Conservation (phyloP, 2,797 vertebrate species). For the Percopsis omiscomaycus region DNA sequence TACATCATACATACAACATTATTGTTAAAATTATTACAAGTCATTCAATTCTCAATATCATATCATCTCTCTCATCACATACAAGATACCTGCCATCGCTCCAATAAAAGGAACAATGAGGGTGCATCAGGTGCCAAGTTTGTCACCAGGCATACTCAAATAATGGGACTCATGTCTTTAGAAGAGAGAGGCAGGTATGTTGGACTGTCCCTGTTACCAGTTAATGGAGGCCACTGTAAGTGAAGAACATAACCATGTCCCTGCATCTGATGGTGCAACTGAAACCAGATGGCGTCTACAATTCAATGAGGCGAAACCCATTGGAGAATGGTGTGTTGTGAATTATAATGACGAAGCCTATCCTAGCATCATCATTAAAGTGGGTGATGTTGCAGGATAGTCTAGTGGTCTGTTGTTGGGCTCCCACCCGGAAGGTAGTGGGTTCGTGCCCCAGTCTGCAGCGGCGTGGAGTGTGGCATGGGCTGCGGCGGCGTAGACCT, state of each 20-base stretch:
- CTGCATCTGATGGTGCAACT: not conserved
- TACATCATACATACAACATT: not conserved
- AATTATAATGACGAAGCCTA: slow-evolving; percentile 17
- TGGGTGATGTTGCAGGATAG: too few relatives aligned
- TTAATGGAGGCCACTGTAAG: slow-evolving; percentile 6
- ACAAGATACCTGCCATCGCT: slow-evolving; percentile 4
- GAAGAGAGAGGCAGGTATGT: slow-evolving; percentile 11
- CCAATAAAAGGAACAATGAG: slow-evolving; percentile 14
- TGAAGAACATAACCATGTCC: slow-evolving; percentile 10
- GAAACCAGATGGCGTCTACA: not conserved
- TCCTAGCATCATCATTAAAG: slow-evolving; percentile 23
- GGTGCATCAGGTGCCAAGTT: slow-evolving; percentile 9
- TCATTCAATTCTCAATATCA: slow-evolving; percentile 7
- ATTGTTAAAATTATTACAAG: slow-evolving; percentile 5
- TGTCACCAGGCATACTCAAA: slow-evolving; percentile 4
- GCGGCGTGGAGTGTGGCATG: too few relatives aligned
- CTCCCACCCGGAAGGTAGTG: too few relatives aligned
- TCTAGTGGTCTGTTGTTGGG: too few relatives aligned
- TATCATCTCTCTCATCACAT: too few relatives aligned
- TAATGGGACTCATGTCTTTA: slow-evolving; percentile 7
- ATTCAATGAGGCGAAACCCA: slow-evolving; percentile 12
- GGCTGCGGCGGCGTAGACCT: too few relatives aligned
- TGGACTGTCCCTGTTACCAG: slow-evolving; percentile 7
- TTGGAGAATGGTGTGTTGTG: slow-evolving; percentile 18
- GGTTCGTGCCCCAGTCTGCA: too few relatives aligned